Base-by-base conservation (phyloP, 2,888 invertebrate species). In the Rhagonycha lutea region DNA sequence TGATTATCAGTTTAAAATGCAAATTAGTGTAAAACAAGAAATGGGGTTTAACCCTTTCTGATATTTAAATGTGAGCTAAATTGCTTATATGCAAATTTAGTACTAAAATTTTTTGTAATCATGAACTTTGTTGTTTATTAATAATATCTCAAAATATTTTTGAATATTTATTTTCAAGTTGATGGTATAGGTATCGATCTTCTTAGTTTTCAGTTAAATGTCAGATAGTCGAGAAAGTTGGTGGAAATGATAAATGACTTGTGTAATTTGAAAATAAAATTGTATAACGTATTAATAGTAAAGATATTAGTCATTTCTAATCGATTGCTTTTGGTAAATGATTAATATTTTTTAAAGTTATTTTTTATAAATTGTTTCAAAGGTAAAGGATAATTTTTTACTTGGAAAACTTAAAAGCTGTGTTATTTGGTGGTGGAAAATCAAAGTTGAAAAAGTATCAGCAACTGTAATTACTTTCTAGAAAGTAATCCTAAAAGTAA, bases 231-330 rank as follows among this genome's bases (percentile, higher is more conserved):
- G 24, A 68, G 72, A 47, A 72, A 68, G 68, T 68, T 61, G 68
- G 68, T 65, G 71, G 67, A 72, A 67, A 68, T 72, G 72, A 72
- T 68, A 68, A 72, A 72, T 72, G 72, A 67, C 14, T 68, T 61
- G 28, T 28, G 72, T 72, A 72, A 72, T 72, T 72, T 72, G 72
- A 72, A 72, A 72, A 72, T 72, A 72, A 72, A 72, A 72, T 68
- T 72, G 68, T 68, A 29, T 68, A 14, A 71, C 72, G 68, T 72
- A 72, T 72, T 72, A 72, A 72, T 72, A 72, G 28, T 26, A 61
- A 61, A 72, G 68, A 68, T 68, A 72, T 72, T 72, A 72, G 72
- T 72, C 72, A 72, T 29, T 72, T 72, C 72, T 61, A 72, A 14
- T 67, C 68, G 72, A 72, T 72, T 68, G 29, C 68, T 29, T 72